Evolutionary conservation across 2,797 vertebrate species (phyloP).

Genomic region (Loris lydekkerianus): DNA sequence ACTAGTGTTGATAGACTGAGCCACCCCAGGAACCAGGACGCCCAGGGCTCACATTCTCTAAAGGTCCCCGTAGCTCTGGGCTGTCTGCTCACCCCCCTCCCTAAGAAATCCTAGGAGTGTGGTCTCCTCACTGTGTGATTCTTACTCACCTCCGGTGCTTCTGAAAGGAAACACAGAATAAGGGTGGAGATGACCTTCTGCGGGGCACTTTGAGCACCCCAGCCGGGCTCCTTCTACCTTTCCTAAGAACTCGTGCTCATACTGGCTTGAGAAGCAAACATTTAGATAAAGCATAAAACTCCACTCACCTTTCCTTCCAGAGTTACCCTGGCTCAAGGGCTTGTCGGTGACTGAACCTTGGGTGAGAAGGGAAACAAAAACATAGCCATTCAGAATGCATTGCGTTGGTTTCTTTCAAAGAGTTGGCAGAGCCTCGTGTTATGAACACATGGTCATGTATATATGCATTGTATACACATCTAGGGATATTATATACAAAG

Average conservation of each 20-base stretch:
- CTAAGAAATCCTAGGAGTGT: background rate
- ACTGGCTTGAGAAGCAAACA: constrained; percentile 71
- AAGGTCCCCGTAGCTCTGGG: background rate
- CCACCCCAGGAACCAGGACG: background rate
- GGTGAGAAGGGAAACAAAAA: constrained; percentile 71
- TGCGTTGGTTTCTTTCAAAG: constrained; percentile 64
- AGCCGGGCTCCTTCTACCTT: constrained; percentile 69
- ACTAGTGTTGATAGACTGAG: background rate
- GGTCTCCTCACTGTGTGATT: background rate
- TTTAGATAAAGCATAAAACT: constrained; percentile 86
- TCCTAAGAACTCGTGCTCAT: constrained; percentile 68
- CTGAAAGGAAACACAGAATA: constrained; percentile 57
- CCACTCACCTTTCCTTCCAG: constrained; percentile 98
- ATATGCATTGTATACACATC: constrained; percentile 60
- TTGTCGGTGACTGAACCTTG: constrained; percentile 98
- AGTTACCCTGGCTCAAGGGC: constrained; percentile 95
- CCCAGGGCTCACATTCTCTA: background rate
- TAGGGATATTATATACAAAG: constrained; percentile 74
- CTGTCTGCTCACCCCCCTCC: background rate
- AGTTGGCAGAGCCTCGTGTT: constrained; percentile 45
- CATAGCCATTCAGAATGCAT: constrained; percentile 55
- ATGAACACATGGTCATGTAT: constrained; percentile 52
- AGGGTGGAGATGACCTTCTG: constrained; percentile 61
- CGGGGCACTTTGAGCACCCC: constrained; percentile 57
- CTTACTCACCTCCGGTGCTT: constrained; percentile 50